Evolutionary conservation across 1,140 invertebrate genomes (phyloP), one percentile per base, ranked within the genome.

Genomic region (Achroia grisella): DNA sequence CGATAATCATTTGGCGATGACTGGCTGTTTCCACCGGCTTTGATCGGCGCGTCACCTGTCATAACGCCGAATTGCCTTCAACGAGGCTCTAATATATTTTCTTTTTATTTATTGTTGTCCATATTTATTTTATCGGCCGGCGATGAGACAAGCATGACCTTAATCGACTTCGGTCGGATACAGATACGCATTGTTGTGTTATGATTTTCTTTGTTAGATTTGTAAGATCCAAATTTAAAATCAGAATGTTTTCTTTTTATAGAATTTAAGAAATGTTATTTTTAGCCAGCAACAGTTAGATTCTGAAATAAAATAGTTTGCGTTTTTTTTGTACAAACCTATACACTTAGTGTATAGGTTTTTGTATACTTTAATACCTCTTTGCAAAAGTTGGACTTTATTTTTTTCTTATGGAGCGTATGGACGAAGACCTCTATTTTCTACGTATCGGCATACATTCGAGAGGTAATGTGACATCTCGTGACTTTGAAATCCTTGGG

Each of bases 1-100:
- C 61, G 54, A 61, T 76, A 76, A 76, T 76, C 58, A 76, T 76
- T 76, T 70, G 60, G 43, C 60, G 56, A 64, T 76, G 72, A 76
- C 72, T 76, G 58, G 63, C 60, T 59, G 57, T 53, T 73, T 68
- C 53, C 50, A 39, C 29, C 40, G 44, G 51, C 56, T 71, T 71
- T 71, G 56, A 67, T 59, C 57, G 54, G 41, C 55, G n/a, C 64
- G 58, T 76, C 67, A 70, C 68, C 70, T 71, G 70, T 76, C 68
- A 76, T 71, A 66, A 50, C 54, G 52, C 44, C 35, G 52, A 56
- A 71, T 68, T 63, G 62, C 52, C 58, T 54, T 73, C 63, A 70
- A 73, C 56, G 53, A 54, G 52, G 39, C 55, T 48, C 46, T 61
- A 63, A 67, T 71, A 64, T 56, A 58, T 67, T 66, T 62, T 60